Conservation (phyloP, 2,113 vertebrate species). For the Miniopterus natalensis region DNA sequence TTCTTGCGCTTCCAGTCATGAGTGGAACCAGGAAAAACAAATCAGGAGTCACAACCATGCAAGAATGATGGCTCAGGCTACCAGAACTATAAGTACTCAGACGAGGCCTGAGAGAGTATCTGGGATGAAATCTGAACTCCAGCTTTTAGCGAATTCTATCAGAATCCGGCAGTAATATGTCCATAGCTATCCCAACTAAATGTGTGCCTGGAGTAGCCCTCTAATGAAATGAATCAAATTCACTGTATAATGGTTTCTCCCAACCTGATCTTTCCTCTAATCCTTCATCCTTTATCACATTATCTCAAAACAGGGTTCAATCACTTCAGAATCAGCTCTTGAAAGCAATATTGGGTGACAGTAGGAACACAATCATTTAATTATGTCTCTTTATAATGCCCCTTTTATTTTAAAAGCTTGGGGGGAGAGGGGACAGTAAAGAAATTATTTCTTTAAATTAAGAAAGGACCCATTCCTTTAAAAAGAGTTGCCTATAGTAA, state of each 20-base stretch:
- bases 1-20: background rate
- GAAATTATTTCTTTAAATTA: background rate
- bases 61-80: background rate
- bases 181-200: background rate
- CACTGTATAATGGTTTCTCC: background rate
- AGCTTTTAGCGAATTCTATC: background rate
- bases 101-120: background rate
- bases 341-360: background rate
- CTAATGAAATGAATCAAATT: background rate
- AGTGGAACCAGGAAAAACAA: background rate
- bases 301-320: slow-evolving; percentile 6
- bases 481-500: background rate
- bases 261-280: background rate
- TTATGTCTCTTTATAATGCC: background rate
- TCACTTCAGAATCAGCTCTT: background rate
- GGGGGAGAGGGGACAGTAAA: background rate
- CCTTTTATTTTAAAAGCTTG: slow-evolving; percentile 10
- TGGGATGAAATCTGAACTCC: slow-evolving; percentile 13
- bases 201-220: background rate
- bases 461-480: background rate
- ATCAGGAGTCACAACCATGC: background rate
- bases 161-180: background rate
- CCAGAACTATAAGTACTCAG: background rate
- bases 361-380: background rate
- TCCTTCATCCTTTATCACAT: background rate